Evolutionary conservation across 1,140 invertebrate species (phyloP).

Genomic region (Acromyrmex heyeri): DNA sequence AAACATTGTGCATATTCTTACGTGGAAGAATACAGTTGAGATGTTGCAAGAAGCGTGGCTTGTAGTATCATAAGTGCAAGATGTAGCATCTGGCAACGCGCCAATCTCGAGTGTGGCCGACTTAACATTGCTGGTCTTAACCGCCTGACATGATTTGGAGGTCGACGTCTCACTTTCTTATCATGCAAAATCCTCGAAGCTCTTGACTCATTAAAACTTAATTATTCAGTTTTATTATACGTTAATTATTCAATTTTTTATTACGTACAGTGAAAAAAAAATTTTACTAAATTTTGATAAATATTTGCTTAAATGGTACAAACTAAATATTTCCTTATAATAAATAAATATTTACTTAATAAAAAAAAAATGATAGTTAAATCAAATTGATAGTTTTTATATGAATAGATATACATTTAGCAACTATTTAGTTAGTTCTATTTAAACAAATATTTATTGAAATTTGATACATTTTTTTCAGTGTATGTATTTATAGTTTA

Average conservation of each 20-base stretch:
- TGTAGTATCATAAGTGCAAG: constrained; percentile 44
- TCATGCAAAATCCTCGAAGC: background rate
- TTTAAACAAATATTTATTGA: too few species aligned
- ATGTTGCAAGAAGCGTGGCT: constrained; percentile 43
- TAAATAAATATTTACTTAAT: too few species aligned
- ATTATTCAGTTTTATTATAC: background rate
- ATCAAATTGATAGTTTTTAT: too few species aligned
- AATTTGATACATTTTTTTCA: too few species aligned
- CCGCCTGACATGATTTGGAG: constrained; percentile 37
- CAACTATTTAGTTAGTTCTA: too few species aligned
- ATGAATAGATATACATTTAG: too few species aligned
- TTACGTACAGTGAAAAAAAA: too few species aligned
- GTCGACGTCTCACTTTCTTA: constrained; percentile 44
- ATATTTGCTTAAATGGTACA: too few species aligned
- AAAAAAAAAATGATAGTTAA: too few species aligned
- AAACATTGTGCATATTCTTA: constrained; percentile 22
- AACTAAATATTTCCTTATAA: too few species aligned
- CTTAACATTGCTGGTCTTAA: constrained; percentile 47
- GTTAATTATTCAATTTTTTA: background rate
- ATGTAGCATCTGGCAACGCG: constrained; percentile 48
- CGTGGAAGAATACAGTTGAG: constrained; percentile 27
- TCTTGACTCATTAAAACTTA: background rate
- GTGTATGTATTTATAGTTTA: too few species aligned
- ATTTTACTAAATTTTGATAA: too few species aligned
- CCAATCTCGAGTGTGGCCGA: constrained; percentile 34